phyloP scores from a whole-genome alignment of 2,113 vertebrate species.

The Xiphias gladius region DNA sequence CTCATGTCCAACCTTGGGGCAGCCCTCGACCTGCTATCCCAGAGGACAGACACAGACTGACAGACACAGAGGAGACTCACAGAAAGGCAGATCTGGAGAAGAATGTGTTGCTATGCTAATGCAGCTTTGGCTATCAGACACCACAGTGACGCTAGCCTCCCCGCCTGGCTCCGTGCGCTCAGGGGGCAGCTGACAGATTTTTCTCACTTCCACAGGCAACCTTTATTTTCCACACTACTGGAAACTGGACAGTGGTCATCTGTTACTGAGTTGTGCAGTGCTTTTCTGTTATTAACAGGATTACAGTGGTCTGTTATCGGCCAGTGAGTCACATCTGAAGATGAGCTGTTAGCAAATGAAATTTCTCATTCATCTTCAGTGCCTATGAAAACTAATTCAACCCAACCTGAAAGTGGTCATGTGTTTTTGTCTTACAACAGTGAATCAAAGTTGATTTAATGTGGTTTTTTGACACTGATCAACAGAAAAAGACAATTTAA shows the following conservation, averaged over 20 bases:
- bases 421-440: background rate
- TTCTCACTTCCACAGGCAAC: constrained; percentile 71
- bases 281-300: constrained; percentile 23
- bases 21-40: constrained; percentile 47
- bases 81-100: constrained; percentile 41
- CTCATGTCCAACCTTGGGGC: constrained; percentile 49
- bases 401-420: background rate
- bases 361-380: constrained; percentile 6
- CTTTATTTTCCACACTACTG: constrained; percentile 80
- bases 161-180: constrained; percentile 33
- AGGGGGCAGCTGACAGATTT: constrained; percentile 59
- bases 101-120: constrained; percentile 67
- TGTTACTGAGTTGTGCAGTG: constrained; percentile 66
- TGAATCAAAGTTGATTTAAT: background rate
- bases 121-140: constrained; percentile 40
- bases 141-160: constrained; percentile 53
- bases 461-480: background rate
- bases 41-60: constrained; percentile 46
- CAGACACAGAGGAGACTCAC: constrained; percentile 50
- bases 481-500: background rate
- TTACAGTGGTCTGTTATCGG: constrained; percentile 30
- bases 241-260: constrained; percentile 80
- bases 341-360: constrained; percentile 17
- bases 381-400: background rate
- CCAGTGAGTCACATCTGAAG: constrained; percentile 34